A percentile compares a stretch with the other conserved stretches of the same genome.
Conservation (phyloP, 1,140 invertebrate genomes). For the Atta colombica region DNA sequence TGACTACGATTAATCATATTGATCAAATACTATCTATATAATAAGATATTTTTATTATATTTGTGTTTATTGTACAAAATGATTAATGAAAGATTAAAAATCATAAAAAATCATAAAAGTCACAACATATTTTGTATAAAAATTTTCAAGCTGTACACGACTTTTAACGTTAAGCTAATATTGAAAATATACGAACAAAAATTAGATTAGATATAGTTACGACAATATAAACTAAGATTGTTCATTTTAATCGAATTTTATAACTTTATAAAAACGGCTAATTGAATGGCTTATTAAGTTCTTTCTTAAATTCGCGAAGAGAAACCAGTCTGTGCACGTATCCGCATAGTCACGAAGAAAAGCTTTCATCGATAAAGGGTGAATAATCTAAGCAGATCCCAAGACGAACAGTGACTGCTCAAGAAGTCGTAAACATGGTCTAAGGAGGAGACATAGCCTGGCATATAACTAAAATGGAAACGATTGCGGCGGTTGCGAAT, state of each 20-base stretch:
- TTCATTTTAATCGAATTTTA: neutral
- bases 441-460: constrained; percentile 61
- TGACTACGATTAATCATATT: neutral
- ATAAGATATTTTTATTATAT: neutral
- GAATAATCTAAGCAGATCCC: constrained; percentile 58
- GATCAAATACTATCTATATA: neutral
- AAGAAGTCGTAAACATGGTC: constrained; percentile 71
- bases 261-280: neutral
- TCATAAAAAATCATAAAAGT: neutral
- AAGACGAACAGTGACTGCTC: constrained; percentile 42
- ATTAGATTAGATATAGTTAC: neutral
- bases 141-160: neutral
- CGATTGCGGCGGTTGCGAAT: constrained; percentile 65
- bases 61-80: neutral
- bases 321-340: too few species aligned
- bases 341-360: neutral
- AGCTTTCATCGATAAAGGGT: constrained; percentile 10
- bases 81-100: neutral
- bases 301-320: neutral
- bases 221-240: neutral
- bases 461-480: constrained; percentile 78
- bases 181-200: neutral
- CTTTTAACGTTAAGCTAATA: neutral
- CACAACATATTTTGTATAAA: neutral
- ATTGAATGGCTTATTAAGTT: neutral